These are phyloP conservation scores for Pyrrhura leucotis DNA, from an alignment of 2,797 vertebrate species.

Conservation along the genomic window DNA sequence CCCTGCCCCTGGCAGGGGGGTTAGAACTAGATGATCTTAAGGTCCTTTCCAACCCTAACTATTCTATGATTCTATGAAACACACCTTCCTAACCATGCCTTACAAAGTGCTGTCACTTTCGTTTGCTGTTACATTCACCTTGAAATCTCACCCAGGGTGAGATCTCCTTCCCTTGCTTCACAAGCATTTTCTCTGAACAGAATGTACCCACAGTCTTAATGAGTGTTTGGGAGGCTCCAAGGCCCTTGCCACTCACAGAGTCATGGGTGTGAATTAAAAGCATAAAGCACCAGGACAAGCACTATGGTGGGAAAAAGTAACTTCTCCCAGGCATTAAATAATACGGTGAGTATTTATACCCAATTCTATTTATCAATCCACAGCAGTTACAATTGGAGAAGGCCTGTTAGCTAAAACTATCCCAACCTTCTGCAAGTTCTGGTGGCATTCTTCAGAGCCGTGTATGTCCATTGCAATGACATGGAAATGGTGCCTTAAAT, in stretches of 20 bases:
- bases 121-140: background rate
- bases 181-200: background rate
- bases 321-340: background rate
- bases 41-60: too few relatives aligned
- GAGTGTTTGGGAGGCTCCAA: background rate
- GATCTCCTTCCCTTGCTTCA: background rate
- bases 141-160: background rate
- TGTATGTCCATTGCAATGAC: background rate
- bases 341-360: accelerated
- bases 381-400: background rate
- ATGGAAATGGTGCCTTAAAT: background rate
- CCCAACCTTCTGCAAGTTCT: background rate
- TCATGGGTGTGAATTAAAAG: background rate
- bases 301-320: background rate
- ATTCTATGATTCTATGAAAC: background rate
- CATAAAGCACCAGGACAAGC: background rate
- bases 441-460: background rate
- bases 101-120: background rate
- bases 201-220: background rate
- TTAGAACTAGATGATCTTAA: too few relatives aligned
- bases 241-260: background rate
- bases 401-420: background rate
- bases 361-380: background rate
- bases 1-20: too few relatives aligned
- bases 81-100: accelerated